Percentiles rank a stretch among this genome's conserved stretches.
phyloP scores from a whole-genome alignment of 2,797 vertebrate species.

The Aphelocoma californica region DNA sequence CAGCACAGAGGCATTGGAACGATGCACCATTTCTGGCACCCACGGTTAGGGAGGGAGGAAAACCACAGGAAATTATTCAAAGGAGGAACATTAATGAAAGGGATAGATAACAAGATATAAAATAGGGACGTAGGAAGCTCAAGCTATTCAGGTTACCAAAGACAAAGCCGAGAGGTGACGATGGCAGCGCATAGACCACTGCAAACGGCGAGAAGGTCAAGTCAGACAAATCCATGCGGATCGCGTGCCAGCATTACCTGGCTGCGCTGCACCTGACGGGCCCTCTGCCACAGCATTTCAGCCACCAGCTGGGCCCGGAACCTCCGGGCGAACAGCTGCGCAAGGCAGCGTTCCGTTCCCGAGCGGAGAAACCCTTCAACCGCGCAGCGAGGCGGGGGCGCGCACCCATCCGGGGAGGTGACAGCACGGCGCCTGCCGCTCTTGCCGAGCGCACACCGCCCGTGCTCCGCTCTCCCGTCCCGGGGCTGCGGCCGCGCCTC shows the following conservation, averaged over 20 bases:
- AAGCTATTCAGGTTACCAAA: not conserved
- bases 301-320: not conserved
- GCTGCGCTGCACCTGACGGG: not conserved
- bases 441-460: rapidly evolving
- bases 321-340: not conserved
- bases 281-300: not conserved
- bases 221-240: rapidly evolving
- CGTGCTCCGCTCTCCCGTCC: rapidly evolving
- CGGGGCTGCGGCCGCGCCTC: not conserved
- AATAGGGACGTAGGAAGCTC: not conserved
- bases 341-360: rapidly evolving
- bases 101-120: not conserved
- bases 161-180: not conserved
- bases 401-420: rapidly evolving
- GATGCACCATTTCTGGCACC: not conserved
- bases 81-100: not conserved
- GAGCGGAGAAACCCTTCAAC: rapidly evolving
- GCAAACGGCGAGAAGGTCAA: not conserved
- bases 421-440: rapidly evolving
- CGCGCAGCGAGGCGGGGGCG: not conserved
- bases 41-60: not conserved
- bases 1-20: not conserved
- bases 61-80: not conserved
- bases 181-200: not conserved
- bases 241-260: not conserved